phyloP scores from a whole-genome alignment of 2,113 vertebrate species.

The Polypterus senegalus region DNA sequence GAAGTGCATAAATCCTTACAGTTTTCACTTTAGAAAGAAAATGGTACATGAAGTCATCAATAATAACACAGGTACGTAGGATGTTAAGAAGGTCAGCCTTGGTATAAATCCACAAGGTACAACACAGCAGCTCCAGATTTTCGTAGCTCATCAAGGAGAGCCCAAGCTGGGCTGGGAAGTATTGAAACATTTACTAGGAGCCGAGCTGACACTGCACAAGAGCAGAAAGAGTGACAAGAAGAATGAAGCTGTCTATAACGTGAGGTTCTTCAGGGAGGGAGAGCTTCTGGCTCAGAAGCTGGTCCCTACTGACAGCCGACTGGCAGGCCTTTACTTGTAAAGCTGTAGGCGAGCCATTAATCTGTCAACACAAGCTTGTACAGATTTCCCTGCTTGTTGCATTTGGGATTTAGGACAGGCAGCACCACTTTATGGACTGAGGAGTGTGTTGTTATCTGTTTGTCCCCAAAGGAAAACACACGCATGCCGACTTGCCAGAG shows the following conservation, averaged over 20 bases:
- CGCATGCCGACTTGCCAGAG: no score
- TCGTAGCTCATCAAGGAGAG: conserved; percentile 3
- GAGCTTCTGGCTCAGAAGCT: conserved; percentile 27
- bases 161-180: conserved; percentile 5
- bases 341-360: conserved; percentile 38
- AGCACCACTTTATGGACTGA: conserved; percentile 13
- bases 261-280: conserved; percentile 29
- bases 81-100: conserved; percentile 11
- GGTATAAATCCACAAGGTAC: conserved; percentile 10
- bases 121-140: conserved; percentile 18
- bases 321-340: conserved; percentile 32
- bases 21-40: conserved; percentile 27
- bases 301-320: conserved; percentile 28
- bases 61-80: conserved; percentile 39
- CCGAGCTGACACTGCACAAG: conserved; percentile 26
- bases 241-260: conserved; percentile 15
- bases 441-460: no score
- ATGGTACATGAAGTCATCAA: conserved; percentile 37
- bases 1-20: not conserved
- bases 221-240: conserved; percentile 38
- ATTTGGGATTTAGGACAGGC: conserved; percentile 28
- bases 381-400: conserved; percentile 38
- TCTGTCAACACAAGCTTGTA: conserved; percentile 36
- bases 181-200: conserved; percentile 32
- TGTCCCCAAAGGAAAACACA: no score